A percentile compares a stretch with the other conserved stretches of the same genome.
phyloP scores from a whole-genome alignment of 2,888 invertebrate species.

The Thera britannica region DNA sequence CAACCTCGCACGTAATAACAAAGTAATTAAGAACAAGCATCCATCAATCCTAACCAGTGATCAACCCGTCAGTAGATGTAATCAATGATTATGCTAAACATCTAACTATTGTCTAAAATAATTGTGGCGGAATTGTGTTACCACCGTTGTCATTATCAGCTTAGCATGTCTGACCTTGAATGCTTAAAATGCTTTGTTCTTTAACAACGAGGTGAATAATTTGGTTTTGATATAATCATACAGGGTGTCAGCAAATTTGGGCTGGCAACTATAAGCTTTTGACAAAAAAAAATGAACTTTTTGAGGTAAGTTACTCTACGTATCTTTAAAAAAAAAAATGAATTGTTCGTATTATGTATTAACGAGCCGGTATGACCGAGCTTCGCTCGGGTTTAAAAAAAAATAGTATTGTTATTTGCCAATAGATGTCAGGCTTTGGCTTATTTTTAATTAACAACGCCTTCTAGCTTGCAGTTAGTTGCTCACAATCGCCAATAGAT shows the following conservation, averaged over 20 bases:
- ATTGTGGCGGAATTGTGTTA: slow-evolving; percentile 42
- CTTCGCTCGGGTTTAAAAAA: too few species aligned
- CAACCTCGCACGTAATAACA: slow-evolving; percentile 1
- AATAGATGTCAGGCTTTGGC: too few species aligned
- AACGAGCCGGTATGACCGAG: too few species aligned
- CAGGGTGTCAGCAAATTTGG: slow-evolving; percentile 2
- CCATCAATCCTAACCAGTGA: slow-evolving; percentile 43
- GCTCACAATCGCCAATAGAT: too few species aligned
- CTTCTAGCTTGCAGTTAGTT: too few species aligned
- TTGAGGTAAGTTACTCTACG: too few species aligned
- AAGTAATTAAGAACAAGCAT: slow-evolving; percentile 22
- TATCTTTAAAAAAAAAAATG: too few species aligned
- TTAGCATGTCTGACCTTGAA: slow-evolving; percentile 42
- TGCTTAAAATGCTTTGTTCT: slow-evolving; percentile 42
- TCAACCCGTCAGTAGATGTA: slow-evolving; percentile 49
- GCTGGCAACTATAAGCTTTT: not conserved
- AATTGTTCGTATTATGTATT: too few species aligned
- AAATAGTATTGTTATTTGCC: too few species aligned
- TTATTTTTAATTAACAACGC: too few species aligned
- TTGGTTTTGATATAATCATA: slow-evolving; percentile 12
- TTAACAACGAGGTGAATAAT: slow-evolving; percentile 18
- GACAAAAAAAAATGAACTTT: too few species aligned
- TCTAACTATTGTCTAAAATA: slow-evolving; percentile 48
- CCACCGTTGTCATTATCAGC: slow-evolving; percentile 33
- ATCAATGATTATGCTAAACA: slow-evolving; percentile 33